phyloP scores from a whole-genome alignment of 1,140 invertebrate species.

The Apis florea region DNA sequence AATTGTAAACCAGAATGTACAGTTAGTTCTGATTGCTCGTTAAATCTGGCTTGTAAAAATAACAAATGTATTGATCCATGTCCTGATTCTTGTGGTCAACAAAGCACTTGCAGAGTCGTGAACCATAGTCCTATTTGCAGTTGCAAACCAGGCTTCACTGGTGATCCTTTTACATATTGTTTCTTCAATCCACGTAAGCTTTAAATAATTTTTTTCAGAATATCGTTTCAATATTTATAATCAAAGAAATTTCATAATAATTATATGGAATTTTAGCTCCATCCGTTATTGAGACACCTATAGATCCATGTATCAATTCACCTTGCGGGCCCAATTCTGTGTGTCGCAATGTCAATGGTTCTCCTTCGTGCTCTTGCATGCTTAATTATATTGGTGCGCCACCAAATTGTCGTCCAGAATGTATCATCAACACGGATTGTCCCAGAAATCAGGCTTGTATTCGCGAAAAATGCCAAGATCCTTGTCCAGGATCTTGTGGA shows the following conservation, averaged over 20 bases:
- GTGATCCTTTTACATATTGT: constrained; percentile 87
- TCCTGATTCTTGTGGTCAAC: constrained; percentile 85
- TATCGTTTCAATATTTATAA: constrained; percentile 67
- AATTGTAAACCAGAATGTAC: constrained; percentile 87
- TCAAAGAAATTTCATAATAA: not conserved
- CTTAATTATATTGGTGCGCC: constrained; percentile 84
- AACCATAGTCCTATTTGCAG: constrained; percentile 88
- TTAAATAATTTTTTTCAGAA: not conserved
- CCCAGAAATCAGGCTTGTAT: constrained; percentile 85
- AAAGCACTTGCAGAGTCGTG: constrained; percentile 85
- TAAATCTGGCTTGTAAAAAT: constrained; percentile 85
- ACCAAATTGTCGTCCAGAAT: constrained; percentile 86
- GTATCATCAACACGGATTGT: constrained; percentile 86
- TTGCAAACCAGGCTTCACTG: constrained; percentile 84
- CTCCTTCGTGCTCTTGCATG: constrained; percentile 80
- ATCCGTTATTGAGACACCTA: constrained; percentile 37
- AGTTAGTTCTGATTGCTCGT: constrained; percentile 85
- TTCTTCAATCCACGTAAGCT: constrained; percentile 68
- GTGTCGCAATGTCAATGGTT: constrained; percentile 72
- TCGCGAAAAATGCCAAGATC: constrained; percentile 88
- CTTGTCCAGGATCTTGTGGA: constrained; percentile 87
- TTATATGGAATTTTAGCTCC: not conserved
- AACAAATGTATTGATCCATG: constrained; percentile 90
- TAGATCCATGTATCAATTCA: constrained; percentile 79
- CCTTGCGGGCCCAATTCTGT: constrained; percentile 80